A percentile compares a stretch with the other conserved stretches of the same genome.
These are phyloP conservation scores for Promerops cafer DNA, from an alignment of 2,113 vertebrate species.

Conservation along the genomic window DNA sequence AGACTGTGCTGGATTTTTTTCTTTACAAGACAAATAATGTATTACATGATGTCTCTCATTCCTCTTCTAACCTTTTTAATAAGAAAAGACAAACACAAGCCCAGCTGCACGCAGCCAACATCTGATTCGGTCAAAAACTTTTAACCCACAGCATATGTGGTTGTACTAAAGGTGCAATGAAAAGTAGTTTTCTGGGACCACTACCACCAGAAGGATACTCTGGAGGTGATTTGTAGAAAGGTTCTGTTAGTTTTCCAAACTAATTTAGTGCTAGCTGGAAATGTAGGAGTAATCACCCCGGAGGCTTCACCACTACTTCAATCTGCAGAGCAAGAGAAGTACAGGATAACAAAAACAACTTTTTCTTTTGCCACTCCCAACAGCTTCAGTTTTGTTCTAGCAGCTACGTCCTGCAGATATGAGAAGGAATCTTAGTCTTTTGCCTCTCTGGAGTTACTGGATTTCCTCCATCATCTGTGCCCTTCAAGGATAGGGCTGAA, in stretches of 20 bases:
- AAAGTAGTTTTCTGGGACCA: not conserved
- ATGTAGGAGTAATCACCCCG: not conserved
- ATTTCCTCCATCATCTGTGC: not conserved
- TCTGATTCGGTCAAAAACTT: not conserved
- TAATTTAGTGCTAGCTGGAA: not conserved
- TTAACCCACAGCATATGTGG: not conserved
- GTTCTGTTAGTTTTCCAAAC: not conserved
- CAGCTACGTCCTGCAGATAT: not conserved
- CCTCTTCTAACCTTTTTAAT: not conserved
- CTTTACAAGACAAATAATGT: not conserved
- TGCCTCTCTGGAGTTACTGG: not conserved
- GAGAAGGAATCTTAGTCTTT: not conserved
- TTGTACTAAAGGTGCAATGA: not conserved
- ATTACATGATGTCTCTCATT: not conserved
- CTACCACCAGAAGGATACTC: not conserved
- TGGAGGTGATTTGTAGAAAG: not conserved
- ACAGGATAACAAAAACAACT: not conserved
- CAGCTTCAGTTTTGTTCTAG: not conserved
- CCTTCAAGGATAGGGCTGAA: not conserved
- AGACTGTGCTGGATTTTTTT: not conserved
- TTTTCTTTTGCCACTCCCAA: not conserved
- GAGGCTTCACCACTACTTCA: not conserved
- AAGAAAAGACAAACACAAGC: not conserved
- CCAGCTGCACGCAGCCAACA: not conserved
- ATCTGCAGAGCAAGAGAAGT: not conserved